Evolutionary conservation across 2,888 invertebrate genomes (phyloP), one percentile per base, ranked within the genome.

Genomic region (Ceriagrion tenellum): DNA sequence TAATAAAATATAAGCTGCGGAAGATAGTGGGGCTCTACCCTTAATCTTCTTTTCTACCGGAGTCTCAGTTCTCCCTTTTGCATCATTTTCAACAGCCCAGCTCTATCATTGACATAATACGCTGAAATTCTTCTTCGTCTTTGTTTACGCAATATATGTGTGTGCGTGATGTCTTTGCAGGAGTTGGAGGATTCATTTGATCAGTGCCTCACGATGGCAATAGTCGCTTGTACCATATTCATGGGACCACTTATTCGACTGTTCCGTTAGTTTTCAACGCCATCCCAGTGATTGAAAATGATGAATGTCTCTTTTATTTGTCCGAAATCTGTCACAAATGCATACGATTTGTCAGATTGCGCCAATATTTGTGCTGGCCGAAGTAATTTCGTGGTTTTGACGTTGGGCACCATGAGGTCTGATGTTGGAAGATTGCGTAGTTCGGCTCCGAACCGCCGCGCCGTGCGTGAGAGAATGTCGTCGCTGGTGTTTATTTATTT

Each of bases 391-490:
- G 35, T 81, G 2, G 18, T 30, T 3, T 59, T 81, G 35, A 81
- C 35, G 10, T 35, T 81, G 26, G 81, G 81, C 30, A n/a, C 10
- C 16, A 13, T 4, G 35, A 35, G 23, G 30, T n/a, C 23, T 35
- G 30, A 35, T 35, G 13, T 35, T 35, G 81, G 35, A 26, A 81
- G 81, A 30, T 35, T 81, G 81, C 81, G 81, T 26, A 35, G 81
- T 81, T 81, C 81, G 23, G 26, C 81, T 18, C 35, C 12, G n/a
- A 81, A 81, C 81, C 81, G 35, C n/a, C 30, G 74, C 30, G 74
- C n/a, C 81, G 81, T 81, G 81, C 81, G 81, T 81, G 81, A 81
- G 81, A 81, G 81, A 81, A 81, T 81, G 12, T 35, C 35, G 81
- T 26, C 81, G 81, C 26, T 16, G 81, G 81, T 81, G 26, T 81